phyloP scores from a whole-genome alignment of 2,797 vertebrate species.

The Hemibagrus guttatus region DNA sequence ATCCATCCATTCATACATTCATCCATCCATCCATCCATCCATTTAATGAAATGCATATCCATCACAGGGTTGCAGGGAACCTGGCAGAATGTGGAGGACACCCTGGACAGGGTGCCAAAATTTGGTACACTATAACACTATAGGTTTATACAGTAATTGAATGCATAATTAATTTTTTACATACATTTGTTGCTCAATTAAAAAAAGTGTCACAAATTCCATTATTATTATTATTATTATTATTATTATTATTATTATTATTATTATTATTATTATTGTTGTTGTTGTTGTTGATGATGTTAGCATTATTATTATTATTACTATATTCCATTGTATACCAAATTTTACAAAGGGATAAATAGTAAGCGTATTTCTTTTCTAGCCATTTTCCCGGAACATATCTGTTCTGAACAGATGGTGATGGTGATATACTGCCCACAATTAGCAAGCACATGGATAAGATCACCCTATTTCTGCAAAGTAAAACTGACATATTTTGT shows the following conservation, averaged over 20 bases:
- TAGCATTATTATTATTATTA: not conserved
- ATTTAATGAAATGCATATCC: too few species aligned
- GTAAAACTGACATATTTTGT: slow-evolving; percentile 78
- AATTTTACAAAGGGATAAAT: slow-evolving; percentile 44
- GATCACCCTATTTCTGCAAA: slow-evolving; percentile 78
- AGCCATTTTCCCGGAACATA: slow-evolving; percentile 74
- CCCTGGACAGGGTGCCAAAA: not conserved
- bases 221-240: not conserved
- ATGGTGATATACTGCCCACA: slow-evolving; percentile 76
- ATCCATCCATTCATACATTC: too few species aligned
- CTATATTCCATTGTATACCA: not conserved
- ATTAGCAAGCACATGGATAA: slow-evolving; percentile 80
- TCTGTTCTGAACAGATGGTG: slow-evolving; percentile 79
- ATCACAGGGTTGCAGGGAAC: too few species aligned
- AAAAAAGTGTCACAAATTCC: not conserved
- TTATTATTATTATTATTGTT: not conserved
- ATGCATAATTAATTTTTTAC: not conserved
- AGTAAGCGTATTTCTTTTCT: slow-evolving; percentile 68
- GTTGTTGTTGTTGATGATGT: not conserved
- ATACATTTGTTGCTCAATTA: not conserved
- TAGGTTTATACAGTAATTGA: too few species aligned
- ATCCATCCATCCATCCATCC: too few species aligned
- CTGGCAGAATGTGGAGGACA: too few species aligned
- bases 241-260: not conserved
- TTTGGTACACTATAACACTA: not conserved